These are phyloP conservation scores for Steatornis caripensis DNA, from an alignment of 2,113 vertebrate species.

Conservation along the genomic window DNA sequence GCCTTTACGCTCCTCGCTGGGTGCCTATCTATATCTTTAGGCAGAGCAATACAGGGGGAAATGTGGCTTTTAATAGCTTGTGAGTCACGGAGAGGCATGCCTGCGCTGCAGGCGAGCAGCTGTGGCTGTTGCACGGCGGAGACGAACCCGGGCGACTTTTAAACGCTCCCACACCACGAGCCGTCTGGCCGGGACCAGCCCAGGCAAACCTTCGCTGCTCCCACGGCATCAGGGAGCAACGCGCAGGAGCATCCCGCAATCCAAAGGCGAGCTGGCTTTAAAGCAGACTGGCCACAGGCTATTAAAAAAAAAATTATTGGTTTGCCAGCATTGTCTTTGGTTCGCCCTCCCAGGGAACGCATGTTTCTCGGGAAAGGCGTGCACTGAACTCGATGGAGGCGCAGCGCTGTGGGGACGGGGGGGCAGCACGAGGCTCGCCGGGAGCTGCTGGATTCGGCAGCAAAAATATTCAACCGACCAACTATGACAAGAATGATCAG, in stretches of 20 bases:
- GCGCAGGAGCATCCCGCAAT: rapidly evolving
- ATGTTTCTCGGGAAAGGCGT: rapidly evolving
- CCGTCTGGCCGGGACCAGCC: rapidly evolving
- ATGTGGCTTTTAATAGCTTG: background rate
- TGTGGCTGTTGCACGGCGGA: background rate
- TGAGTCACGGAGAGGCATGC: background rate
- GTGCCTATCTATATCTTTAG: background rate
- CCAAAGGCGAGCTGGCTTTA: background rate
- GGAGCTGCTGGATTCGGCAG: background rate
- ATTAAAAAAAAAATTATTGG: background rate
- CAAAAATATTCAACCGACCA: background rate
- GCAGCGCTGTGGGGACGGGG: too few relatives aligned
- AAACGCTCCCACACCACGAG: background rate
- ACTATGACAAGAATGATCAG: background rate
- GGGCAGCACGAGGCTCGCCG: rapidly evolving
- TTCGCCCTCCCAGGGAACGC: rapidly evolving
- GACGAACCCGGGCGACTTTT: background rate
- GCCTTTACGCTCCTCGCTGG: background rate
- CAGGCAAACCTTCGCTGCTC: background rate
- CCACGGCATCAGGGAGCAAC: rapidly evolving
- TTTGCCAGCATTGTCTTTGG: background rate
- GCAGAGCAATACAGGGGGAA: background rate
- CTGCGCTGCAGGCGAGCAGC: background rate
- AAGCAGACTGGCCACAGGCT: background rate
- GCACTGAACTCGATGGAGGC: background rate